phyloP scores from a whole-genome alignment of 2,888 invertebrate genomes.

The Brenthis daphne region DNA sequence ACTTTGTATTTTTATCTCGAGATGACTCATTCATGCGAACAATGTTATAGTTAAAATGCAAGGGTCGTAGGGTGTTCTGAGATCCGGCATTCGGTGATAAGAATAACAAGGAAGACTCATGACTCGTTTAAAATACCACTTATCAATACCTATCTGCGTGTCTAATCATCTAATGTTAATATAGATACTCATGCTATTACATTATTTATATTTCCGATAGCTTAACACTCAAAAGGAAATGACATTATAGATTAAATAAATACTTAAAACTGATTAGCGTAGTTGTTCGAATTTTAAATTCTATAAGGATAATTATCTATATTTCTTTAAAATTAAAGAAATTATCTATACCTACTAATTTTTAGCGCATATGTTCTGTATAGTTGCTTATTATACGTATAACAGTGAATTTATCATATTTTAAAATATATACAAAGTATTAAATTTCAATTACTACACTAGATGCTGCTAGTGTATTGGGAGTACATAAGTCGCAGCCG shows the following conservation, averaged over 20 bases:
- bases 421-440: too few relatives aligned
- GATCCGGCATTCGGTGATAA: slow-evolving; percentile 31
- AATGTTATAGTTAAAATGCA: slow-evolving; percentile 21
- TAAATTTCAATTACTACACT: slow-evolving; percentile 19
- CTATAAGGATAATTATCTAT: too few relatives aligned
- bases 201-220: slow-evolving; percentile 16
- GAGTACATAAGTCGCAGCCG: not conserved
- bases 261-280: slow-evolving; percentile 3
- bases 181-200: slow-evolving; percentile 12
- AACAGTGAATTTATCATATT: too few relatives aligned
- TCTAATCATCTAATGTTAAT: not conserved
- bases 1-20: slow-evolving; percentile 19
- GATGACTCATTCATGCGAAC: slow-evolving; percentile 28
- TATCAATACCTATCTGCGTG: slow-evolving; percentile 14
- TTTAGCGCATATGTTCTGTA: too few relatives aligned
- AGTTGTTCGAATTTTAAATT: not conserved
- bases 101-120: slow-evolving; percentile 27
- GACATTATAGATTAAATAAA: not conserved
- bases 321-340: too few relatives aligned
- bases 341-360: too few relatives aligned
- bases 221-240: not conserved
- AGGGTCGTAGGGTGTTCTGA: slow-evolving; percentile 22
- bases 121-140: slow-evolving; percentile 18
- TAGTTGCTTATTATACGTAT: too few relatives aligned
- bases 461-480: slow-evolving; percentile 42